Evolutionary conservation across 2,797 vertebrate genomes (phyloP), one percentile per base, ranked within the genome.

Genomic region (Characodon lateralis): DNA sequence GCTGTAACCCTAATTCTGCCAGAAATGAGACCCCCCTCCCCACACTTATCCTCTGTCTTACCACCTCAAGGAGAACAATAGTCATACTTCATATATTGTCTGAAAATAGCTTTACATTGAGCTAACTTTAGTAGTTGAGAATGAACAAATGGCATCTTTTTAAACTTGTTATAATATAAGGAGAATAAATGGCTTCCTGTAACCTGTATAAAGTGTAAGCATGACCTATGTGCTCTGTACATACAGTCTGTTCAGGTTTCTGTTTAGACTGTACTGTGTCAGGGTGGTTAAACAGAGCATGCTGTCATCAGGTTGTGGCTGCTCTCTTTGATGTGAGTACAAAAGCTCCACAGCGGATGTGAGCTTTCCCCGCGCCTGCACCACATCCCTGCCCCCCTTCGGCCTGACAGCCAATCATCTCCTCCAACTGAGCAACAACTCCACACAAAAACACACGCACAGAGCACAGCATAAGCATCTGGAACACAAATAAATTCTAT

Each of bases 401-500:
- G 58, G 63, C 73, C 83, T 63, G 71, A 77, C 46, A 9, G 81
- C 91, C 92, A 88, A 88, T 92, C 88, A 82, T 83, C 80, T 86
- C 76, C 80, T 87, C 83, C 73, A 85, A 80, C 85, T 80, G 86
- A 88, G 85, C 89, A 89, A 75, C 84, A 77, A 76, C 81, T 85
- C 79, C 70, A 72, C 74, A 84, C 72, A 87, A 56, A 83, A 77
- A 76, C 68, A 83, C 78, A 78, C n/a, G 56, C 78, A 70, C 69
- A 76, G 76, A 80, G 85, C 89, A 79, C 91, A 93, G 91, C 86
- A 75, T 87, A 93, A 93, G 92, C 94, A 94, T 95, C 93, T 95
- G 93, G 93, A 94, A 94, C 91, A 91, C 92, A 94, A 95, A 95
- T 94, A 83, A 94, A 94, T 94, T 95, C 89, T 94, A 89, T 92